Conservation (phyloP, 2,888 invertebrate genomes). For the Chrysolina oricalcia region DNA sequence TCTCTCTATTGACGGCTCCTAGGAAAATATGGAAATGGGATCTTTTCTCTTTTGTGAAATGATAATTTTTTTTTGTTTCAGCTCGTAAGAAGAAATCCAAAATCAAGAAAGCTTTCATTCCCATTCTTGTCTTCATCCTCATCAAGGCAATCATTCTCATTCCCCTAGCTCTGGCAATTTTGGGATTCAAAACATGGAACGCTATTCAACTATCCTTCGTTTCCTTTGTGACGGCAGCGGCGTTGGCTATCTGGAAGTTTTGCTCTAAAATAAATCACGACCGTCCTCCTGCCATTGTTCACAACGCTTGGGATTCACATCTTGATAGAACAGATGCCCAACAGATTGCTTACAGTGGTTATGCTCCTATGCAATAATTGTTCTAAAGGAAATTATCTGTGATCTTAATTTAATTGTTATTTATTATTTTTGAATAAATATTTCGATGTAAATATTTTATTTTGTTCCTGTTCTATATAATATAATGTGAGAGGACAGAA, state of each 20-base stretch:
- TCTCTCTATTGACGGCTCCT: too few relatives aligned
- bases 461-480: too few relatives aligned
- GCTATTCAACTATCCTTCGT: slow-evolving; percentile 90
- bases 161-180: slow-evolving; percentile 87
- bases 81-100: slow-evolving; percentile 73
- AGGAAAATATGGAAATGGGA: slow-evolving; percentile 47
- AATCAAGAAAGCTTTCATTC: slow-evolving; percentile 85
- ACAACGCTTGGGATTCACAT: slow-evolving; percentile 65
- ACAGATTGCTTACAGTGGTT: slow-evolving; percentile 82
- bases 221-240: slow-evolving; percentile 88
- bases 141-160: slow-evolving; percentile 90
- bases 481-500: too few relatives aligned
- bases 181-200: slow-evolving; percentile 91
- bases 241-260: slow-evolving; percentile 88
- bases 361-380: slow-evolving; percentile 65
- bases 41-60: slow-evolving; percentile 72
- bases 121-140: slow-evolving; percentile 86
- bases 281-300: slow-evolving; percentile 53
- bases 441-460: too few relatives aligned
- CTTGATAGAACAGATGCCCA: slow-evolving; percentile 78
- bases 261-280: slow-evolving; percentile 81
- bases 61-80: slow-evolving; percentile 2
- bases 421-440: slow-evolving; percentile 24
- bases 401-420: slow-evolving; percentile 32
- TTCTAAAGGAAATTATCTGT: slow-evolving; percentile 8